Evolutionary conservation across 2,113 vertebrate genomes (phyloP).

Genomic region (Antennarius striatus): DNA sequence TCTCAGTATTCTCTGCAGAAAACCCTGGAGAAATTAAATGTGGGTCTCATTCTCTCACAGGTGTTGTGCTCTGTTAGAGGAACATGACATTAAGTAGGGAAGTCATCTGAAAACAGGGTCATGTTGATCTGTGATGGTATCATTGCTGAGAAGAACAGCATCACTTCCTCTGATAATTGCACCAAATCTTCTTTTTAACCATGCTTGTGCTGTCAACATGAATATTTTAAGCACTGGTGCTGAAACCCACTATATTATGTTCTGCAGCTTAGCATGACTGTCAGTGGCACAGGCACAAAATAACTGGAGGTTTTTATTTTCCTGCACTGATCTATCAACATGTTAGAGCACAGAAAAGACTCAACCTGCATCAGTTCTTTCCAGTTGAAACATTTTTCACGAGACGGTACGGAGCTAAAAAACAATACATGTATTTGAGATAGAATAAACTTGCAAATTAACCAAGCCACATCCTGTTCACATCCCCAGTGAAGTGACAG

Average conservation of each 20-base stretch:
- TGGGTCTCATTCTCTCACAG: conserved; percentile 57
- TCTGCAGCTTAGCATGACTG: conserved; percentile 54
- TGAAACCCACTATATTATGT: conserved; percentile 50
- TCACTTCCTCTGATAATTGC: conserved; percentile 41
- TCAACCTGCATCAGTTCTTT: conserved; percentile 3
- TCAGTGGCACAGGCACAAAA: conserved; percentile 29
- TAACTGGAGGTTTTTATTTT: conserved; percentile 12
- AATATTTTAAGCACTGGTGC: conserved; percentile 68
- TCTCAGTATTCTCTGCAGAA: conserved; percentile 24
- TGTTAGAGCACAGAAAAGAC: conserved; percentile 14
- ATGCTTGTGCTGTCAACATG: conserved; percentile 54
- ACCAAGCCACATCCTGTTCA: conserved; percentile 36
- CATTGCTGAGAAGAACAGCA: conserved; percentile 38
- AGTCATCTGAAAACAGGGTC: conserved; percentile 66
- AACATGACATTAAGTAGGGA: conserved; percentile 53
- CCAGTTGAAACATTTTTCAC: not conserved
- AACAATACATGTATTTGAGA: conserved; percentile 11
- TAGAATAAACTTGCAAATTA: conserved; percentile 1
- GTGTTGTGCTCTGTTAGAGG: conserved; percentile 50
- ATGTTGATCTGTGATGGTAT: conserved; percentile 36
- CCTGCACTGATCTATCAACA: conserved; percentile 34
- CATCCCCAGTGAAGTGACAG: conserved; percentile 30
- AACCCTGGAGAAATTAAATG: conserved; percentile 54
- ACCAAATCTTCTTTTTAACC: conserved; percentile 51
- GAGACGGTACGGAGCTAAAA: not conserved